Base-by-base conservation (phyloP, 2,797 vertebrate genomes). In the Gouania willdenowi region DNA sequence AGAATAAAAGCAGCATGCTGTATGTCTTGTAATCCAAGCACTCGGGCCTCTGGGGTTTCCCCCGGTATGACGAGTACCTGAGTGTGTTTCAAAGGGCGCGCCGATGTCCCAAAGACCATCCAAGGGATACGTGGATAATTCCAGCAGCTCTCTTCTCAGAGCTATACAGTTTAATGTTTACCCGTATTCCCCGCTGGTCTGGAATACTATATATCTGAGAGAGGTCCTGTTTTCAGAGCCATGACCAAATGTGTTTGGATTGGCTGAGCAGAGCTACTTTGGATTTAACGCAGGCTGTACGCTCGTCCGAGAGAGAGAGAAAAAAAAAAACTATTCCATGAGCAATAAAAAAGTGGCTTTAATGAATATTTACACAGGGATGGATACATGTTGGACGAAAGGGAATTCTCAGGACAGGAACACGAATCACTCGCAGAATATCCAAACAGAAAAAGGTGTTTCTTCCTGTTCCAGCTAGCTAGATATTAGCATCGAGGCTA, bases 171-270 rank as follows among this genome's bases (percentile, higher is more conserved):
- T 91, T 85, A 92, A 90, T 94, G 91, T 97, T 94, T 91, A 92
- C 89, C 89, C 88, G 84, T 91, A 91, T 91, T 94, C 93, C 92
- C 87, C 87, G 17, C 88, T 87, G 92, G 84, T 87, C 86, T 88
- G 90, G 88, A 92, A 91, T 87, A 87, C 91, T 89, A 91, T 90
- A 93, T 89, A 92, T 92, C 91, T 92, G 89, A 71, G 81, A 92
- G 93, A 93, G 91, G 92, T 93, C 91, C 92, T 91, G 89, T 92
- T 93, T 92, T 92, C 88, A 82, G 71, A 92, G 87, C 88, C 89
- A 92, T 95, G 93, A 96, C 89, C 90, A 91, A 94, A 94, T 94
- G 88, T 94, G 91, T 97, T 97, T 95, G 88, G 76, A 78, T 94
- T 95, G 93, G 94, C 93, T 61, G 60, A 55, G 68, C 79, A 81